phyloP scores from a whole-genome alignment of 2,888 invertebrate species.

The Limnephilus marmoratus region DNA sequence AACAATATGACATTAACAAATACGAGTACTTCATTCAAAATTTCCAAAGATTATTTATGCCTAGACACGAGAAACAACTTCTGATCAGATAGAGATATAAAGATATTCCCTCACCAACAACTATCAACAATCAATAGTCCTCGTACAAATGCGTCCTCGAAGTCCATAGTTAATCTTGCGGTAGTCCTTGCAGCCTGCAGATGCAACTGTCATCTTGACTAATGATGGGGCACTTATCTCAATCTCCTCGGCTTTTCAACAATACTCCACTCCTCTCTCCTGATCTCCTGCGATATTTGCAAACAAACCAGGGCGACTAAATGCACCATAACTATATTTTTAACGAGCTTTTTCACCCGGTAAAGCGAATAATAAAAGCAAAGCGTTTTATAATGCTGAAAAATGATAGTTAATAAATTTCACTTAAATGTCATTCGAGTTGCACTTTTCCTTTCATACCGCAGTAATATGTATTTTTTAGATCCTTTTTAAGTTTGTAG shows the following conservation, averaged over 20 bases:
- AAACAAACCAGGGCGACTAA: constrained; percentile 24
- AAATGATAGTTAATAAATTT: background rate
- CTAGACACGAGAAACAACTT: background rate
- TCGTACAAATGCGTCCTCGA: background rate
- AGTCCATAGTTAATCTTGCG: constrained; percentile 19
- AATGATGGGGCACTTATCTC: constrained; percentile 58
- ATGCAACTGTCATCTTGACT: constrained; percentile 60
- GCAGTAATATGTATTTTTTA: background rate
- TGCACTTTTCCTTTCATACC: background rate
- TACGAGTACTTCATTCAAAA: background rate
- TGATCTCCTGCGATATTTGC: constrained; percentile 45
- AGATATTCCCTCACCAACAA: background rate
- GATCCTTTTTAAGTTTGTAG: background rate
- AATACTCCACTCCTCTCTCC: background rate
- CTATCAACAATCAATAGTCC: background rate
- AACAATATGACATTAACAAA: background rate
- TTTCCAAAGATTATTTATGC: background rate
- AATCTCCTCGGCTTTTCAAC: constrained; percentile 47
- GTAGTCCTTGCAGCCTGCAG: constrained; percentile 47
- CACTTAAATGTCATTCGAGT: background rate
- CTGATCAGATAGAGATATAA: background rate
- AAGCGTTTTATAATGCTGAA: background rate
- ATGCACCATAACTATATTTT: background rate
- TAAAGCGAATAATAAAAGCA: background rate
- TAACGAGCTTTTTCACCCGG: background rate